These are phyloP conservation scores for Atherinosoma microstoma DNA, from an alignment of 2,797 vertebrate species.

Conservation along the genomic window DNA sequence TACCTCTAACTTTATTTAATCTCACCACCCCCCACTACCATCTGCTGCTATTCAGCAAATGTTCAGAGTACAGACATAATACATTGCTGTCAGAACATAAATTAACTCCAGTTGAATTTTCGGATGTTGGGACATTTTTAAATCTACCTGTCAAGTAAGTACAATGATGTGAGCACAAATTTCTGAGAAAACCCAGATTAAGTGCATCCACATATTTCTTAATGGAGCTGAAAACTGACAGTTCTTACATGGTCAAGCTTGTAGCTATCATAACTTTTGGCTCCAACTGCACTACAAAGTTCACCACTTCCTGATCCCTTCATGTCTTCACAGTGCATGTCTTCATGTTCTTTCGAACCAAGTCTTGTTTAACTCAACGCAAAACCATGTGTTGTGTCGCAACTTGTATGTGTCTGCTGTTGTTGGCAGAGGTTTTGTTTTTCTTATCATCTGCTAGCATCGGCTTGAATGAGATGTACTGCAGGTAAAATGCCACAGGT, in stretches of 20 bases:
- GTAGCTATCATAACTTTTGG: too few relatives aligned
- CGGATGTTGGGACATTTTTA: too few relatives aligned
- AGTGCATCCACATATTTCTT: neutral
- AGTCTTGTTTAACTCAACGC: too few relatives aligned
- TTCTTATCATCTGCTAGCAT: neutral
- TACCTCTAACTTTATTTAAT: slow-evolving; percentile 6
- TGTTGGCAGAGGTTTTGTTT: slow-evolving; percentile 4
- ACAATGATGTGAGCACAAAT: neutral
- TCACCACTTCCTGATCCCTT: too few relatives aligned
- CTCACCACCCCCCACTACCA: neutral
- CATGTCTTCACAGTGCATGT: too few relatives aligned
- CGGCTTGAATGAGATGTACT: neutral
- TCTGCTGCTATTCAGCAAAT: slow-evolving; percentile 9
- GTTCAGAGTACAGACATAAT: accelerated
- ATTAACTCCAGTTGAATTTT: neutral
- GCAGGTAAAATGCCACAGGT: slow-evolving; percentile 1
- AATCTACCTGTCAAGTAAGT: too few relatives aligned
- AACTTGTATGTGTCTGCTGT: neutral
- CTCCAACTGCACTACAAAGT: too few relatives aligned
- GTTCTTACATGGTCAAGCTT: neutral
- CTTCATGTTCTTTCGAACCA: too few relatives aligned
- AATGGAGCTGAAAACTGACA: neutral
- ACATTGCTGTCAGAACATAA: neutral
- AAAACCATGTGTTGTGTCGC: neutral
- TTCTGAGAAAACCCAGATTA: neutral